Evolutionary conservation across 2,888 invertebrate species (phyloP), one percentile per base, ranked within the genome.

Genomic region (Lasioglossum zephyrum): DNA sequence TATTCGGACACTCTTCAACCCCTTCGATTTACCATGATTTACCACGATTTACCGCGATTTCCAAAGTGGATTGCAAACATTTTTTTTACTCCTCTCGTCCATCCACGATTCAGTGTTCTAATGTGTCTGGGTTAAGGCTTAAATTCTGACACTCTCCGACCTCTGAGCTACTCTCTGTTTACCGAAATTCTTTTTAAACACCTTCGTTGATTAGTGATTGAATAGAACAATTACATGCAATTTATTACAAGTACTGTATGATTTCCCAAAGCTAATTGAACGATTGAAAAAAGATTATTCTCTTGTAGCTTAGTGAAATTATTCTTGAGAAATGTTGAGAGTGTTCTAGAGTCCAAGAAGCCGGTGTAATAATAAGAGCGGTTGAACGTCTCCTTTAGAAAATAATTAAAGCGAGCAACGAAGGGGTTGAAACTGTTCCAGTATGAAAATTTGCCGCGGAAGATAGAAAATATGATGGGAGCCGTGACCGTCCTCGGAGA

Each of bases 371-470:
- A 63, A 31, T 63, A 31, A 16, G 26, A 13, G 6, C 60, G 60
- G 31, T 4, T 57, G 57, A n/a, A 57, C 63, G 31, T 31, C 31
- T 31, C 63, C 31, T 31, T 18, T 31, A 13, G 39, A 41, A 41
- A 70, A 70, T 70, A 70, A 70, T 41, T 39, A n/a, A 41, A 13
- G 9, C 44, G 9, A n/a, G 39, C 39, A 11, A 5, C 6, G 22
- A 72, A 8, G 49, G 66, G 79, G 31, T 49, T 70, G 77, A 76
- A 80, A 63, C 63, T 31, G 80, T 77, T 47, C 69, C 49, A 73
- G 78, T 76, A 82, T 87, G 66, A 87, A 83, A 87, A 86, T 87
- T 87, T 78, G 83, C 80, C 86, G 80, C 75, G 47, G 49, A 63
- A 73, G 31, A 78, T 49, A 73, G 87, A 78, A 87, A 87, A 69